A percentile compares a stretch with the other conserved stretches of the same genome.
Conservation (phyloP, 2,113 vertebrate species). For the Capra hircus region DNA sequence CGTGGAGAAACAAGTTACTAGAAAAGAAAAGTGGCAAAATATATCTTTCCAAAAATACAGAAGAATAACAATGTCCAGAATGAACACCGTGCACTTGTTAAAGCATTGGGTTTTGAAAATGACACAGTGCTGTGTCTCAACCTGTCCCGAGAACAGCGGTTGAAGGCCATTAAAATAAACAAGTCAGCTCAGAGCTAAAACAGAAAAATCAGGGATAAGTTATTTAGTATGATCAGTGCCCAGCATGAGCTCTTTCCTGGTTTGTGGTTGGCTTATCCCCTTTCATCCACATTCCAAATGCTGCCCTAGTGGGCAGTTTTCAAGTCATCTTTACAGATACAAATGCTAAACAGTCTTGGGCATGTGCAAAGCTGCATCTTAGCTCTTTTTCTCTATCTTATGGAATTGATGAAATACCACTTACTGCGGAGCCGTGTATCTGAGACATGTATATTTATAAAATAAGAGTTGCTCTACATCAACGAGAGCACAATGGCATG, state of each 20-base stretch:
- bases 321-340: neutral
- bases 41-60: neutral
- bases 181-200: neutral
- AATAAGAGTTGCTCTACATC: neutral
- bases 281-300: neutral
- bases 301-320: accelerated
- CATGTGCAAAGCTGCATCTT: neutral
- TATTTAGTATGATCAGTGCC: neutral
- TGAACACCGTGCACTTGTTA: neutral
- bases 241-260: neutral
- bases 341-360: neutral
- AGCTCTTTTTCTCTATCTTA: neutral
- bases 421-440: neutral
- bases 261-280: neutral
- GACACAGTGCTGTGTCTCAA: neutral
- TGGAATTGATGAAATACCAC: neutral
- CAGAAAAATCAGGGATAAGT: neutral
- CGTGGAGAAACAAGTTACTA: neutral
- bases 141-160: neutral
- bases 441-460: neutral
- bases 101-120: neutral
- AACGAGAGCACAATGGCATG: neutral
- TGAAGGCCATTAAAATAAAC: neutral
- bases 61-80: neutral
- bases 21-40: neutral